A percentile compares a stretch with the other conserved stretches of the same genome.
These are phyloP conservation scores for Elachura formosa DNA, from an alignment of 2,113 vertebrate genomes.

Conservation along the genomic window DNA sequence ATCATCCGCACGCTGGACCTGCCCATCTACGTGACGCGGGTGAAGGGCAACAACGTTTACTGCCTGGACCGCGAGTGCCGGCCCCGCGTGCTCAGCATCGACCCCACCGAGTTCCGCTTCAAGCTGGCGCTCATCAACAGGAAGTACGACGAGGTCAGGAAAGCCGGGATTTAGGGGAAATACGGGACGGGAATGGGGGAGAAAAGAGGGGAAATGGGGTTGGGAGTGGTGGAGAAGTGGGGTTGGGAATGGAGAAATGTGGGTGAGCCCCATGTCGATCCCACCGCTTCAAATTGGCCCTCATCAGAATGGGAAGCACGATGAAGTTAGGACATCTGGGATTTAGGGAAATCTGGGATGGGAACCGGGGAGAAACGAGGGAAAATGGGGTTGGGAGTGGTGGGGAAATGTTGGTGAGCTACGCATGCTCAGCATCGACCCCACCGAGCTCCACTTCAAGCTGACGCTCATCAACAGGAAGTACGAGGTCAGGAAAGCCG, in stretches of 20 bases:
- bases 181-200: background rate
- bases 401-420: background rate
- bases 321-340: background rate
- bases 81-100: background rate
- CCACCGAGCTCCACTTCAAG: background rate
- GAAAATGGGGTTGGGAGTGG: too few species aligned
- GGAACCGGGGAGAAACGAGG: too few species aligned
- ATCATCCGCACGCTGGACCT: slow-evolving; percentile 96
- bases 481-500: too few species aligned
- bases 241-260: background rate
- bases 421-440: too few species aligned
- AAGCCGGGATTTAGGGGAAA: too few species aligned
- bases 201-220: too few species aligned
- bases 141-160: background rate
- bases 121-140: background rate
- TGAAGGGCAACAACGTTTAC: slow-evolving; percentile 93
- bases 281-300: background rate
- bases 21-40: slow-evolving; percentile 93
- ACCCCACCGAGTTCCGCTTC: background rate
- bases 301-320: background rate
- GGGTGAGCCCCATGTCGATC: background rate
- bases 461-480: background rate
- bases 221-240: background rate
- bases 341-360: too few species aligned
- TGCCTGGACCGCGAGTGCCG: slow-evolving; percentile 89